phyloP scores from a whole-genome alignment of 2,888 invertebrate species.

The Listrodromus nycthemerus region DNA sequence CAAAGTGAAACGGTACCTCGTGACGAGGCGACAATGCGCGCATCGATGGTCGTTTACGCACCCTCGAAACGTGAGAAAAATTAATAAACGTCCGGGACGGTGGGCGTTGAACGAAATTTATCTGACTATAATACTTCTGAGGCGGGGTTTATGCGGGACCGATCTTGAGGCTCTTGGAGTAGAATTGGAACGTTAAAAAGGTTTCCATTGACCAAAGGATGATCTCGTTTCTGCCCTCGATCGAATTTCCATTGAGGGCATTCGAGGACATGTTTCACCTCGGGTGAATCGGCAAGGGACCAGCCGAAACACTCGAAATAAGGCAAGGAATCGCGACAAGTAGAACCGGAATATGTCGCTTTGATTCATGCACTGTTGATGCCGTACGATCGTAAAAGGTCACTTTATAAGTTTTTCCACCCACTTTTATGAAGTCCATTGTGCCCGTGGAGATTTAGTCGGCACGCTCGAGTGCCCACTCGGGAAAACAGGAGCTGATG shows the following conservation, averaged over 20 bases:
- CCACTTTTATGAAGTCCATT: slow-evolving; percentile 77
- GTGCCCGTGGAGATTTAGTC: slow-evolving; percentile 75
- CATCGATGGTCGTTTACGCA: slow-evolving; percentile 34
- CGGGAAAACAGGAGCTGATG: slow-evolving; percentile 78
- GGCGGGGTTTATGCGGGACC: background rate
- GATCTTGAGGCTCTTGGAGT: background rate
- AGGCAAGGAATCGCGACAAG: slow-evolving; percentile 62
- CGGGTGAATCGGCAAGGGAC: background rate
- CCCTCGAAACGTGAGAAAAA: slow-evolving; percentile 62
- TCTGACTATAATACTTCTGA: slow-evolving; percentile 40
- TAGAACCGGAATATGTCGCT: slow-evolving; percentile 44
- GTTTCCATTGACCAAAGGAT: slow-evolving; percentile 39
- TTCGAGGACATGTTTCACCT: slow-evolving; percentile 4
- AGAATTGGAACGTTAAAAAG: slow-evolving; percentile 27
- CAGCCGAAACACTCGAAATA: slow-evolving; percentile 23
- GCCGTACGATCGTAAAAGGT: slow-evolving; percentile 78
- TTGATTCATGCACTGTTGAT: slow-evolving; percentile 73
- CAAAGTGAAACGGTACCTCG: slow-evolving; percentile 3
- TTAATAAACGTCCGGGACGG: slow-evolving; percentile 53
- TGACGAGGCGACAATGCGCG: slow-evolving; percentile 11
- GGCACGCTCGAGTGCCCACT: slow-evolving; percentile 78
- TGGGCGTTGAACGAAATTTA: slow-evolving; percentile 66
- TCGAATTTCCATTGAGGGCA: slow-evolving; percentile 56
- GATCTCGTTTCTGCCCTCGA: slow-evolving; percentile 50
- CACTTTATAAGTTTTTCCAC: slow-evolving; percentile 79